A percentile compares a stretch with the other conserved stretches of the same genome.
phyloP scores from a whole-genome alignment of 2,888 invertebrate genomes.

The Hedya salicella region DNA sequence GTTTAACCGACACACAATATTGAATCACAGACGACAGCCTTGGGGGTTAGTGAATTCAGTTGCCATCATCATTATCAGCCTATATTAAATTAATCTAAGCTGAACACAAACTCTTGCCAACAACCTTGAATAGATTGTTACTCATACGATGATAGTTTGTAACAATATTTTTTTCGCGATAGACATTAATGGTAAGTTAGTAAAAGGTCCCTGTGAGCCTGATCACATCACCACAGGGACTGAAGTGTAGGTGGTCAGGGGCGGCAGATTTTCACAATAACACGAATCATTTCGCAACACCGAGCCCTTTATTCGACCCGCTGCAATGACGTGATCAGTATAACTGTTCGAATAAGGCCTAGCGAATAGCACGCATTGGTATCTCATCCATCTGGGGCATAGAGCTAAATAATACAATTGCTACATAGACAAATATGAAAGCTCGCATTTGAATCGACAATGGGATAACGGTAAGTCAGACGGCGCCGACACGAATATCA shows the following conservation, averaged over 20 bases:
- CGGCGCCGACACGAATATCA: conserved; percentile 82
- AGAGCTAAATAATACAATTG: conserved; percentile 68
- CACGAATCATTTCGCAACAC: conserved; percentile 35
- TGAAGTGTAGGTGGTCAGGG: background rate
- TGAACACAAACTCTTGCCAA: too few relatives aligned
- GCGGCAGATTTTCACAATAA: conserved; percentile 22
- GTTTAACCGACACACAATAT: background rate
- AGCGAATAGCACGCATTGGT: conserved; percentile 43
- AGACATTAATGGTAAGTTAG: background rate
- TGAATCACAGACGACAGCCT: too few relatives aligned
- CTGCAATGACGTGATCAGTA: conserved; percentile 39
- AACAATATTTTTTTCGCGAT: too few relatives aligned
- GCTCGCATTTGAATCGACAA: conserved; percentile 79
- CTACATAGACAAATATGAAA: conserved; percentile 78
- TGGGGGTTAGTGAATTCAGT: too few relatives aligned
- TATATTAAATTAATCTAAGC: too few relatives aligned
- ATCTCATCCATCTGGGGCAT: conserved; percentile 54
- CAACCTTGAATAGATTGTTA: too few relatives aligned
- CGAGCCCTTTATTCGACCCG: conserved; percentile 19
- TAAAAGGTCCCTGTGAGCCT: background rate
- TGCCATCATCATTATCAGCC: too few relatives aligned
- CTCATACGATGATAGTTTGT: too few relatives aligned
- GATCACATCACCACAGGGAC: background rate
- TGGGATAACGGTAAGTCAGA: conserved; percentile 78
- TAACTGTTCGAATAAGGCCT: conserved; percentile 40